These are phyloP conservation scores for Chlorospingus semifuscus DNA, from an alignment of 2,797 vertebrate genomes.

Conservation along the genomic window DNA sequence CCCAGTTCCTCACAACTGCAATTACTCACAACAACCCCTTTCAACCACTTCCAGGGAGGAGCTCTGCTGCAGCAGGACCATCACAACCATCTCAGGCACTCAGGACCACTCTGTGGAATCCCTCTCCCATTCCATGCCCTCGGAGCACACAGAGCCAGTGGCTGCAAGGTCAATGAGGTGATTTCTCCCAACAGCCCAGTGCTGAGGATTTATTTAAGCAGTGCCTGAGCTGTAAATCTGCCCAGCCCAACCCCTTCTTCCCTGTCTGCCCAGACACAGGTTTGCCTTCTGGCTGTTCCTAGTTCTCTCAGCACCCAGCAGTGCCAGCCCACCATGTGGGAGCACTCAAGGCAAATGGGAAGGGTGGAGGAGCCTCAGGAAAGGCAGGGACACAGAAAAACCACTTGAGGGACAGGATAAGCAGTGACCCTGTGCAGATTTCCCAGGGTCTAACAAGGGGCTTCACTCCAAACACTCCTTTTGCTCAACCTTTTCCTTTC, in stretches of 20 bases:
- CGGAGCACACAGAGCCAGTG: fast-evolving
- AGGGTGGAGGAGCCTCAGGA: background rate
- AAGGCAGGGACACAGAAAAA: background rate
- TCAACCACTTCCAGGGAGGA: background rate
- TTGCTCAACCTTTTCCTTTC: background rate
- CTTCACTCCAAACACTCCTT: background rate
- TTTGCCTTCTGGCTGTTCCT: background rate
- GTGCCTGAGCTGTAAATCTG: background rate
- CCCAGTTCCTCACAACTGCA: background rate
- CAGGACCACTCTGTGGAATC: background rate
- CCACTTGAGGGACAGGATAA: background rate
- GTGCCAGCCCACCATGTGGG: fast-evolving
- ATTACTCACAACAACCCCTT: background rate
- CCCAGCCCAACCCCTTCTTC: background rate
- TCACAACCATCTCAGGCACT: background rate
- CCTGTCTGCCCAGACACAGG: background rate
- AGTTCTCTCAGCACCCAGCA: background rate
- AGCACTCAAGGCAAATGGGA: background rate
- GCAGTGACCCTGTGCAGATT: background rate
- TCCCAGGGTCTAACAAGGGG: background rate
- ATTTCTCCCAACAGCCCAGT: background rate
- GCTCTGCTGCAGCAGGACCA: background rate
- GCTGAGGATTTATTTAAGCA: background rate
- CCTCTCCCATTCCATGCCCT: background rate
- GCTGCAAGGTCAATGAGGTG: background rate